Percentiles rank a stretch among this genome's conserved stretches.
Conservation (phyloP, 2,113 vertebrate species). For the Boulengeromyrus knoepffleri region DNA sequence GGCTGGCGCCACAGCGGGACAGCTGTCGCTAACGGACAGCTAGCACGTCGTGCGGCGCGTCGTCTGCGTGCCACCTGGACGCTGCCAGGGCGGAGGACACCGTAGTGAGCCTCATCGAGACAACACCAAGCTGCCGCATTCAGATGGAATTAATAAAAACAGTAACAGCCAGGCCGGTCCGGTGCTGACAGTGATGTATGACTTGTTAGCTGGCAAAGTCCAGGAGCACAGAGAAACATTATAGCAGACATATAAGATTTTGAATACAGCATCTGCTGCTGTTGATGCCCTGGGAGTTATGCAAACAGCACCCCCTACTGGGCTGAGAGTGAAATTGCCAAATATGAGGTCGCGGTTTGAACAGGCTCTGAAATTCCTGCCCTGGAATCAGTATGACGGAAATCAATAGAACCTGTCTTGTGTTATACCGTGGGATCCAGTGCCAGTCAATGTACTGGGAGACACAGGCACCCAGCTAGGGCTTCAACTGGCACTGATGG, state of each 20-base stretch:
- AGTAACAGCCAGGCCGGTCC: not conserved
- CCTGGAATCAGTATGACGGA: not conserved
- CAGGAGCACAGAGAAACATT: slow-evolving; percentile 20
- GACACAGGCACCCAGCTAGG: not conserved
- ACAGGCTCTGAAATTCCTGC: not conserved
- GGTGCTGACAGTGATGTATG: not conserved
- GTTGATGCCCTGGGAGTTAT: not conserved
- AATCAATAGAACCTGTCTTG: not conserved
- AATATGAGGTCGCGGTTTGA: not conserved
- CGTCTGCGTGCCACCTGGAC: not conserved
- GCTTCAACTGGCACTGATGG: not conserved
- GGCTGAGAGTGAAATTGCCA: not conserved
- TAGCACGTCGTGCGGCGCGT: not conserved
- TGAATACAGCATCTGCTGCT: not conserved
- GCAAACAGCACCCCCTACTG: not conserved
- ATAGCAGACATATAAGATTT: not conserved
- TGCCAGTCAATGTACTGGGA: not conserved
- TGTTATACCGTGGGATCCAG: not conserved
- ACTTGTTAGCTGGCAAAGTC: not conserved
- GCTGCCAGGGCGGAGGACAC: not conserved
- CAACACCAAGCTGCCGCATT: not conserved
- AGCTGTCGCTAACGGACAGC: not conserved
- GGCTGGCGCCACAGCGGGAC: not conserved
- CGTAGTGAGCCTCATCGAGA: slow-evolving; percentile 38
- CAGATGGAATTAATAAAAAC: not conserved